Base-by-base conservation (phyloP, 53 echinoderm and acorn worm species). In the Holothuria scabra region DNA sequence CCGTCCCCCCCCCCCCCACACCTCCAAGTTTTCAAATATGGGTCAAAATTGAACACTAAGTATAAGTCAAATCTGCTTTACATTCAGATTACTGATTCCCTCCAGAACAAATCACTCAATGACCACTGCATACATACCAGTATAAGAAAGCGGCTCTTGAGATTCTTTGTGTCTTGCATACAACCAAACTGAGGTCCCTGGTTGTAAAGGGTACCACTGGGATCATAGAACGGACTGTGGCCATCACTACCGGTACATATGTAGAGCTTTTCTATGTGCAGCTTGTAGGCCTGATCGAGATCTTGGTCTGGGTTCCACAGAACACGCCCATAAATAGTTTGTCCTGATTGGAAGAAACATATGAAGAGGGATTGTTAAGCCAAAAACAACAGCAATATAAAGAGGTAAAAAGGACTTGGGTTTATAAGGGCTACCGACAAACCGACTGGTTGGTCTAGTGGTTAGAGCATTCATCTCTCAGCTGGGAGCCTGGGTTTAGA, bases 301-400 rank as follows among this genome's bases (percentile, higher is more conserved):
- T 95, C 93, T 82, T 95, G 99, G 84, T 99, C 94, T 21, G 99
- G 99, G 65, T 99, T 99, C 99, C 99, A 99, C 46, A 97, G 86
- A 25, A 99, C 95, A 26, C 99, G 84, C 3, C 95, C 94, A 56
- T 92, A 99, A 56, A 95, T 92, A 24, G 93, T 99, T 89, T 99
- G 99, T 35, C 99, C 99, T 99, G 84, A 20, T 11, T 13, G 31
- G 56, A 20, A 28, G 25, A 68, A 75, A 41, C 10, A 37, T 26
- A 56, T 48, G 4, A 56, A 61, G 18, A 74, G 10, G 56, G 5
- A 52, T 3, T 52, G 52, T 52, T 52, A 59, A 66, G 18, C 48
- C 41, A 32, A 44, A 26, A n/a, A 12, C 26, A 10, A 7, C 55
- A 16, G 52, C 14, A 14, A 52, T 52, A 14, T 52, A 16, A 52